These are phyloP conservation scores for Sepiola atlantica DNA, from an alignment of 2,888 invertebrate species.

Conservation along the genomic window DNA sequence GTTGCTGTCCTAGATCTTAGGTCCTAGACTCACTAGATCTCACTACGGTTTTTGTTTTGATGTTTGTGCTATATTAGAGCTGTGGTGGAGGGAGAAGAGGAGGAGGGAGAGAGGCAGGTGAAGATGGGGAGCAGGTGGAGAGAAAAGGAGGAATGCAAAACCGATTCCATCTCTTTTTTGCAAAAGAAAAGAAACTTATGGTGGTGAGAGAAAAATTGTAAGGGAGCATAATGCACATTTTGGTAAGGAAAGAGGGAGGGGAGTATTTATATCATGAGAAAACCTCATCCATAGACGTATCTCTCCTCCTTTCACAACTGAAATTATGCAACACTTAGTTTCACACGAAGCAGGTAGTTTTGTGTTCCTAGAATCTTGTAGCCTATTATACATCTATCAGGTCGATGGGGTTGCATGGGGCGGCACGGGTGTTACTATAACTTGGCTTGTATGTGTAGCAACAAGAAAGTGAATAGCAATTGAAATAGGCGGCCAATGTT, in stretches of 20 bases:
- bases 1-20: not conserved
- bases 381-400: not conserved
- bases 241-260: not conserved
- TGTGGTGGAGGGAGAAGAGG: slow-evolving; percentile 53
- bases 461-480: not conserved
- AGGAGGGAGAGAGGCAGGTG: slow-evolving; percentile 55
- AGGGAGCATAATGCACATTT: not conserved
- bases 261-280: not conserved
- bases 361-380: not conserved
- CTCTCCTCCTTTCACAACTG: not conserved
- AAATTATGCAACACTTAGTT: not conserved
- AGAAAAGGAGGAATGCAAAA: slow-evolving; percentile 51
- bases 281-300: not conserved
- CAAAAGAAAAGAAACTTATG: not conserved
- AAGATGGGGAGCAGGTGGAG: slow-evolving; percentile 55
- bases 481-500: not conserved
- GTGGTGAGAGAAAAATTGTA: not conserved
- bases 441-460: not conserved
- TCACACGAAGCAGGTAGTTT: not conserved
- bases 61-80: not conserved
- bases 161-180: not conserved
- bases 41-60: not conserved
- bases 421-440: not conserved
- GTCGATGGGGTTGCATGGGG: not conserved
- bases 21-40: not conserved